Evolutionary conservation across 2,797 vertebrate genomes (phyloP).

Genomic region (Allobates femoralis): DNA sequence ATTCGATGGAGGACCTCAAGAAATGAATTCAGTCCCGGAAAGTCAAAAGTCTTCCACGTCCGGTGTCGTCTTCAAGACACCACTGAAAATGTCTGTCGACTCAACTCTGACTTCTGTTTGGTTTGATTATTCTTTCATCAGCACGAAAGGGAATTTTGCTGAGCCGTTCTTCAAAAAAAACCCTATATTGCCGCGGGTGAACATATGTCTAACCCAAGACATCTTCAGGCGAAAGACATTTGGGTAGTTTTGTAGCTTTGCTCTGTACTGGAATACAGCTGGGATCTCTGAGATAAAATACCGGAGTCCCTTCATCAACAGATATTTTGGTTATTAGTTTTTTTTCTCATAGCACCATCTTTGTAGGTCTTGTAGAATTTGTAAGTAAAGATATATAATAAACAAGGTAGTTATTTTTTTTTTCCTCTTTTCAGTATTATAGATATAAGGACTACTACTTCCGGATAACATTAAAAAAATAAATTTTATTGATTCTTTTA

Average conservation of each 20-base stretch:
- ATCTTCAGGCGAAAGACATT: background rate
- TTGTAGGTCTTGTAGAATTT: background rate
- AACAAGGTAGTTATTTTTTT: no score
- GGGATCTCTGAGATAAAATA: background rate
- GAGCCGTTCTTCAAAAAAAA: background rate
- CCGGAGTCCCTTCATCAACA: background rate
- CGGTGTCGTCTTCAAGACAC: background rate
- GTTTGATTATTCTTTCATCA: conserved; percentile 40
- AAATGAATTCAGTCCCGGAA: background rate
- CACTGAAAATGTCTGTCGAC: conserved; percentile 26
- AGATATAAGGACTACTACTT: no score
- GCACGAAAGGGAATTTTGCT: conserved; percentile 28
- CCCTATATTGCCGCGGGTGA: conserved; percentile 11
- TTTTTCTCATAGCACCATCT: background rate
- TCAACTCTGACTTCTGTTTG: conserved; percentile 29
- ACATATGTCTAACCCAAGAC: background rate
- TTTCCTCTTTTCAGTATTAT: no score
- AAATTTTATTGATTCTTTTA: no score
- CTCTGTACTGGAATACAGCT: background rate
- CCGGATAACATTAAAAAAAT: no score
- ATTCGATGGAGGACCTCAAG: background rate
- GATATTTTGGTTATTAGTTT: no score
- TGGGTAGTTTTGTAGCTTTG: background rate
- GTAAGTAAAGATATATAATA: no score
- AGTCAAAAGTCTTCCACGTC: background rate